phyloP scores from a whole-genome alignment of 2,797 vertebrate species.

The Percopsis omiscomaycus region DNA sequence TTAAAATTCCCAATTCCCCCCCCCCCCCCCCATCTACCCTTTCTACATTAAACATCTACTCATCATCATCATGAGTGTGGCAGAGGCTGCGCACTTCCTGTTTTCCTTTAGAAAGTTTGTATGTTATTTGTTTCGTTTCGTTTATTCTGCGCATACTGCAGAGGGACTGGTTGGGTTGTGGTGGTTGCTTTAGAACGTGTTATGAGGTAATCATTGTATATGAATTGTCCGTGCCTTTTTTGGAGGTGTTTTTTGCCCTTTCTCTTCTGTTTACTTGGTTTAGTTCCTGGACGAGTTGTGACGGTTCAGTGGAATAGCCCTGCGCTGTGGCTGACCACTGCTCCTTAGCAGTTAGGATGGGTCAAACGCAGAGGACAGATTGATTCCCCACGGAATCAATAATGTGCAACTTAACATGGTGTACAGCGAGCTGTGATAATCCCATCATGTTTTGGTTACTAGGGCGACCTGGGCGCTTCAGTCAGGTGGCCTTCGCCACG shows the following conservation, averaged over 20 bases:
- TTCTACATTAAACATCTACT: too few relatives aligned
- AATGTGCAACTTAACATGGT: too few relatives aligned
- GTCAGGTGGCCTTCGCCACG: conserved; percentile 46
- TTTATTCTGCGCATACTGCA: conserved; percentile 18
- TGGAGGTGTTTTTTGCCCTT: too few relatives aligned
- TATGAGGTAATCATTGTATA: neutral
- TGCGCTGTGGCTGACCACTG: too few relatives aligned
- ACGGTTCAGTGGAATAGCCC: too few relatives aligned
- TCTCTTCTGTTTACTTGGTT: too few relatives aligned
- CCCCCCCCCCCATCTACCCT: too few relatives aligned
- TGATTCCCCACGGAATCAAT: too few relatives aligned
- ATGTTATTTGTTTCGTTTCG: conserved; percentile 9
- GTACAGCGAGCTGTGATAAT: conserved; percentile 41
- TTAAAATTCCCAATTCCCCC: too few relatives aligned
- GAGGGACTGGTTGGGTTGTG: conserved; percentile 8
- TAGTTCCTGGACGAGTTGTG: too few relatives aligned
- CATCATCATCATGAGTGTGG: conserved; percentile 24
- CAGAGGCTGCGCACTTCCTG: conserved; percentile 51
- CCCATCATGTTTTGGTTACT: conserved; percentile 49
- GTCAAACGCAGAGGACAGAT: too few relatives aligned
- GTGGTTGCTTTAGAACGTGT: neutral
- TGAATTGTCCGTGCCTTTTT: neutral
- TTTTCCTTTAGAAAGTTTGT: conserved; percentile 30
- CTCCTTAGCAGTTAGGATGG: too few relatives aligned
- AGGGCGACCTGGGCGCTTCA: conserved; percentile 45